phyloP scores from a whole-genome alignment of 1,140 invertebrate species.

The Apocrypta bakeri region DNA sequence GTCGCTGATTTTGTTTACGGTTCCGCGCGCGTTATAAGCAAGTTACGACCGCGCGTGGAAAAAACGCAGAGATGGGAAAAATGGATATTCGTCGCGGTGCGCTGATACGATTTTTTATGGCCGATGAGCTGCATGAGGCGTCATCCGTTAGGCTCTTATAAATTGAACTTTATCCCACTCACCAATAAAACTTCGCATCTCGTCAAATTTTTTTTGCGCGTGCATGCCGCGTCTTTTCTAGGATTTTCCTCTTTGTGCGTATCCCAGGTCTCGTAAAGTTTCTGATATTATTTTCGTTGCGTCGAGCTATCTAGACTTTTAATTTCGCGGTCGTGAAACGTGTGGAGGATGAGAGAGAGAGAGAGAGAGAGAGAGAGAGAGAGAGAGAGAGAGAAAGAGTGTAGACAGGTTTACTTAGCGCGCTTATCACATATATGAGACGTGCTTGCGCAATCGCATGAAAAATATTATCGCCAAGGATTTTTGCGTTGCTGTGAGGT shows the following conservation, averaged over 20 bases:
- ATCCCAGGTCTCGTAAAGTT: not conserved
- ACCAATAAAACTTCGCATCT: constrained; percentile 30
- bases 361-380: too few relatives aligned
- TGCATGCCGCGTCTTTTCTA: not conserved
- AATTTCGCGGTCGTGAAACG: not conserved
- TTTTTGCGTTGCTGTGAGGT: not conserved
- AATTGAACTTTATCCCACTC: constrained; percentile 43
- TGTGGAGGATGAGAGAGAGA: too few relatives aligned
- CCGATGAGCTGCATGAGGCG: not conserved
- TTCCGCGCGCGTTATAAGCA: constrained; percentile 29
- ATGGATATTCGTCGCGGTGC: not conserved
- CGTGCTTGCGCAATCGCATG: not conserved
- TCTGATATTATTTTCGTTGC: constrained; percentile 10
- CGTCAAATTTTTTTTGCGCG: not conserved
- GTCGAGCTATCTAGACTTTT: not conserved
- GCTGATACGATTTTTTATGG: constrained; percentile 45
- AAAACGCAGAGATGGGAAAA: constrained; percentile 9
- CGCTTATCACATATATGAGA: not conserved
- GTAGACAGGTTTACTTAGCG: not conserved
- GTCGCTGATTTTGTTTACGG: not conserved
- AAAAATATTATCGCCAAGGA: too few relatives aligned
- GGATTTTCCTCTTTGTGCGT: not conserved
- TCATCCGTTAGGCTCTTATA: constrained; percentile 32
- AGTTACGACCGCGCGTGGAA: constrained; percentile 29
- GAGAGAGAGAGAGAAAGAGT: too few relatives aligned